Percentiles rank a stretch among this genome's conserved stretches.
phyloP scores from a whole-genome alignment of 2,888 invertebrate species.

The Heteromyza rotundicornis region DNA sequence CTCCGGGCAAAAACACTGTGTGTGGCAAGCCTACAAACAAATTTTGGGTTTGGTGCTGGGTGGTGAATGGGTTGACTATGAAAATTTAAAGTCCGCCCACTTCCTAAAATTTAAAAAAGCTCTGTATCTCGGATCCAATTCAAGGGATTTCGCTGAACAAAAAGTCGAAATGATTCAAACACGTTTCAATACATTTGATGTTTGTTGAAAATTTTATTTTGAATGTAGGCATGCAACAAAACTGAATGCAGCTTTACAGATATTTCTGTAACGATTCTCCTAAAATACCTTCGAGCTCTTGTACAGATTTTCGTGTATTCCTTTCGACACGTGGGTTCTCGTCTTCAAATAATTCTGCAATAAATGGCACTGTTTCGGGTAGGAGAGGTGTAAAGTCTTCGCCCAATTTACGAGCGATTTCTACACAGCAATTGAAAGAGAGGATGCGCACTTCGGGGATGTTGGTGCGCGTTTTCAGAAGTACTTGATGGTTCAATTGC shows the following conservation, averaged over 20 bases:
- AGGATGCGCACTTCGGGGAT: slow-evolving; percentile 76
- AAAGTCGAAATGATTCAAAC: too few species aligned
- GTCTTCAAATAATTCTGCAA: slow-evolving; percentile 92
- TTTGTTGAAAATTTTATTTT: neutral
- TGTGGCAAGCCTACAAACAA: too few species aligned
- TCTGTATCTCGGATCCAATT: neutral
- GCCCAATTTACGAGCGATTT: slow-evolving; percentile 82
- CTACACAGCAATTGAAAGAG: slow-evolving; percentile 75
- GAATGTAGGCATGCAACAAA: neutral
- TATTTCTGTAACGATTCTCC: slow-evolving; percentile 92
- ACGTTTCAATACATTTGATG: too few species aligned
- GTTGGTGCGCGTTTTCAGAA: slow-evolving; percentile 83
- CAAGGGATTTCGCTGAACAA: too few species aligned
- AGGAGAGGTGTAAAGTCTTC: slow-evolving; percentile 87
- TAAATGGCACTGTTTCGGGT: slow-evolving; percentile 92
- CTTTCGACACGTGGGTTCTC: slow-evolving; percentile 83
- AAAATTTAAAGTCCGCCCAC: too few species aligned
- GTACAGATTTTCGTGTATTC: slow-evolving; percentile 79
- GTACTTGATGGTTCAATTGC: slow-evolving; percentile 85
- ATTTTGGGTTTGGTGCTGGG: too few species aligned
- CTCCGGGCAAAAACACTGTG: too few species aligned
- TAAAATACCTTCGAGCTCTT: slow-evolving; percentile 83
- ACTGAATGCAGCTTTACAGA: slow-evolving; percentile 65
- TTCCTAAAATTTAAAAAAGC: too few species aligned
- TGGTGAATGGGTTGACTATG: too few species aligned